phyloP scores from a whole-genome alignment of 2,797 vertebrate species.

The Crocodylus rhombifer region DNA sequence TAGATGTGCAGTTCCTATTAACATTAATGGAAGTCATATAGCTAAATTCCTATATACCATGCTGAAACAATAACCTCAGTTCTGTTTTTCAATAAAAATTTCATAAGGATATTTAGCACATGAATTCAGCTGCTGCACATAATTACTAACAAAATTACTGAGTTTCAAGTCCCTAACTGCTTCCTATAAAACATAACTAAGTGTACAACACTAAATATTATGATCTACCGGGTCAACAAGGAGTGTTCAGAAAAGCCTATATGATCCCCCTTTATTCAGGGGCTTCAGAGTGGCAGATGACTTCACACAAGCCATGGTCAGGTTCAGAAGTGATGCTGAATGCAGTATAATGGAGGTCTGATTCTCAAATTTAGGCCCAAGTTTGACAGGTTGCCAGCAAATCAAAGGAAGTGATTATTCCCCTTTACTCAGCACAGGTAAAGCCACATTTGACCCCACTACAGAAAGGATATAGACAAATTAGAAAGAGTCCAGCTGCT shows the following conservation, averaged over 20 bases:
- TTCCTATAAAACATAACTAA: neutral
- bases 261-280: neutral
- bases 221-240: neutral
- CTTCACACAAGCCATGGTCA: neutral
- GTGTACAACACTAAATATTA: neutral
- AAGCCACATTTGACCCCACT: too few relatives aligned
- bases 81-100: slow-evolving; percentile 29
- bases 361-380: too few relatives aligned
- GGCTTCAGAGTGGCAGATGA: neutral
- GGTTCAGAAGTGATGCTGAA: too few relatives aligned
- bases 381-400: too few relatives aligned
- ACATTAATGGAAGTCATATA: slow-evolving; percentile 22
- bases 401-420: too few relatives aligned
- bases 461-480: too few relatives aligned
- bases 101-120: neutral
- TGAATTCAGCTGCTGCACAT: neutral
- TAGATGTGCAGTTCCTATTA: slow-evolving; percentile 29
- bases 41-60: slow-evolving; percentile 11
- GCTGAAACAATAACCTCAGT: slow-evolving; percentile 43
- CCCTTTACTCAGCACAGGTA: too few relatives aligned
- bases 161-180: neutral
- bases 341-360: too few relatives aligned
- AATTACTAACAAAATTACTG: slow-evolving; percentile 38
- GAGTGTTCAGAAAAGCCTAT: neutral
- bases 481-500: too few relatives aligned